Conservation (phyloP, 2,888 invertebrate genomes). For the Cyclophora albipunctata region DNA sequence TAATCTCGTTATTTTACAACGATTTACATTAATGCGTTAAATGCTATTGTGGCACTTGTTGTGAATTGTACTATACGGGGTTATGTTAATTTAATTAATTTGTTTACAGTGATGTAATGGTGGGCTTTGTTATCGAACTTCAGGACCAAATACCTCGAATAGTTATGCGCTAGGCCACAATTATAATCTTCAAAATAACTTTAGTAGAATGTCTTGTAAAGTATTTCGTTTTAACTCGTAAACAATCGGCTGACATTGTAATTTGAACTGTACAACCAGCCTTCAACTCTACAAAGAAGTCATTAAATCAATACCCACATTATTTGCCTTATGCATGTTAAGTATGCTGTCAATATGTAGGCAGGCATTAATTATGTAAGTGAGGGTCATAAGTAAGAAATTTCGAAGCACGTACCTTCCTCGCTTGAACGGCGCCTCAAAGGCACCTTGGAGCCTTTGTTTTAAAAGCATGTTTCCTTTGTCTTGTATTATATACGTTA, state of each 20-base stretch:
- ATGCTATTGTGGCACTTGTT: slow-evolving; percentile 27
- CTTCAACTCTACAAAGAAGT: slow-evolving; percentile 13
- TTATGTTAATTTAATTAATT: slow-evolving; percentile 1
- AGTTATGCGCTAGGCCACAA: too few species aligned
- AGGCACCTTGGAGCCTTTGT: slow-evolving; percentile 55
- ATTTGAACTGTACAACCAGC: slow-evolving; percentile 8
- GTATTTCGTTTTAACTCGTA: too few species aligned
- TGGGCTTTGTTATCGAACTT: background rate
- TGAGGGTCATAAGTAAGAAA: slow-evolving; percentile 30
- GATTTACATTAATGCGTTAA: slow-evolving; percentile 39
- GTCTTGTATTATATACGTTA: slow-evolving; percentile 30
- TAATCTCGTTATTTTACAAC: slow-evolving; percentile 34
- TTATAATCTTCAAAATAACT: too few species aligned
- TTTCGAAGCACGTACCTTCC: slow-evolving; percentile 46
- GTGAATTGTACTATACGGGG: slow-evolving; percentile 15
- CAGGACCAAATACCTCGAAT: too few species aligned
- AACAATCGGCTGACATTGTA: background rate
- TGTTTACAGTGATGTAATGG: slow-evolving; percentile 19
- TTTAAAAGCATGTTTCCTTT: slow-evolving; percentile 40
- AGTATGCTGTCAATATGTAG: slow-evolving; percentile 12
- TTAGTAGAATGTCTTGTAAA: too few species aligned
- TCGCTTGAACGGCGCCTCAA: slow-evolving; percentile 45
- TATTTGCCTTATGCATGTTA: slow-evolving; percentile 23
- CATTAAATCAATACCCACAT: slow-evolving; percentile 22
- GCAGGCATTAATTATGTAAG: slow-evolving; percentile 32